A percentile compares a stretch with the other conserved stretches of the same genome.
phyloP scores from a whole-genome alignment of 2,797 vertebrate species.

The Enteromius viviparus region DNA sequence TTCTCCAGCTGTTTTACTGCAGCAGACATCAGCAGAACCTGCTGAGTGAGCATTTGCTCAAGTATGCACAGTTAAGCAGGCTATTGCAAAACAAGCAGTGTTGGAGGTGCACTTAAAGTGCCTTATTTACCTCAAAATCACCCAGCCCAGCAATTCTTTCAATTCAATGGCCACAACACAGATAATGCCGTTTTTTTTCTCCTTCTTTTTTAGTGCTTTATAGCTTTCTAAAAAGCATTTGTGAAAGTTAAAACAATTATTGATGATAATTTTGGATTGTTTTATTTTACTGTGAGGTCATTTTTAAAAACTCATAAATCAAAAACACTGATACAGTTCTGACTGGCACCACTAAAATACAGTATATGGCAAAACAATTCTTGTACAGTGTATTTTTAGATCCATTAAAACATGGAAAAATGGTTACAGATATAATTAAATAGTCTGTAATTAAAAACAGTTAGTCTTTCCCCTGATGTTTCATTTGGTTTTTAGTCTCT shows the following conservation, averaged over 20 bases:
- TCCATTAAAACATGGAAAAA: slow-evolving; percentile 62
- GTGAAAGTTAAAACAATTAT: background rate
- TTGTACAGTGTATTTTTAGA: slow-evolving; percentile 14
- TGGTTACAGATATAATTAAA: slow-evolving; percentile 20
- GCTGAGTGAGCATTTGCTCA: slow-evolving; percentile 36
- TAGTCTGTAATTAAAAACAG: background rate
- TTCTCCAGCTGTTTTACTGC: slow-evolving; percentile 36
- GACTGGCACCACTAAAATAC: slow-evolving; percentile 24
- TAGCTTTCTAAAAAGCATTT: background rate
- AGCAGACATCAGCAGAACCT: slow-evolving; percentile 22
- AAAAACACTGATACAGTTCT: slow-evolving; percentile 14
- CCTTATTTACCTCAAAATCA: slow-evolving; percentile 1
- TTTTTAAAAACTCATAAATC: slow-evolving; percentile 11
- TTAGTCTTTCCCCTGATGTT: background rate
- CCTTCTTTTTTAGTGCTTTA: background rate
- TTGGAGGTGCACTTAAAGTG: slow-evolving; percentile 4
- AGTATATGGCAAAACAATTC: slow-evolving; percentile 17
- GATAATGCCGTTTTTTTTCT: background rate
- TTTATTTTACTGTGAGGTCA: background rate
- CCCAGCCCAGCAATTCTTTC: background rate
- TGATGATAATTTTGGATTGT: background rate
- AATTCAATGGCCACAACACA: background rate
- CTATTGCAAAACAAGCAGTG: slow-evolving; percentile 12
- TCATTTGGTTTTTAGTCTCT: slow-evolving; percentile 81
- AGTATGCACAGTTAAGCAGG: slow-evolving; percentile 29